These are phyloP conservation scores for Erythrolamprus reginae DNA, from an alignment of 2,113 vertebrate genomes.

Conservation along the genomic window DNA sequence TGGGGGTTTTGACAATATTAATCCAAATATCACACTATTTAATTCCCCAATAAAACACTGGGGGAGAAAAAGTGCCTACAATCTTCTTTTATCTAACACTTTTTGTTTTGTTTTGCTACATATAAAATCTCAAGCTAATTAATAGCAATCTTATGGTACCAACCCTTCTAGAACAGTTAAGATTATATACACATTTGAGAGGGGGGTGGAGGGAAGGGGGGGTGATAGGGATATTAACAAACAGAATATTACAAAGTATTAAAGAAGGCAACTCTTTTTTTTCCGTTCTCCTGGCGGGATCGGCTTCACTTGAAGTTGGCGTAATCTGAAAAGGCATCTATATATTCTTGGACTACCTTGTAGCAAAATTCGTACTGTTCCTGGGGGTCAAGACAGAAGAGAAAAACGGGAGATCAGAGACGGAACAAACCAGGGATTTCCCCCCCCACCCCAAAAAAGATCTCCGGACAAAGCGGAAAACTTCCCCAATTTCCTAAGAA, in stretches of 20 bases:
- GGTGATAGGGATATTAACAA: constrained; percentile 84
- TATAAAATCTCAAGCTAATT: constrained; percentile 90
- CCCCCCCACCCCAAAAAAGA: too few relatives aligned
- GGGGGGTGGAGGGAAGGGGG: constrained; percentile 37
- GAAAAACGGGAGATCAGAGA: background rate
- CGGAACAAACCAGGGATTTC: background rate
- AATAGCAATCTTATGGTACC: constrained; percentile 88
- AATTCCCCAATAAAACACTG: constrained; percentile 80
- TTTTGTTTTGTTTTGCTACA: constrained; percentile 85
- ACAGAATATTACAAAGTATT: constrained; percentile 99
- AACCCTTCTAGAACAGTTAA: constrained; percentile 86
- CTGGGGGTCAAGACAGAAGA: constrained; percentile 52
- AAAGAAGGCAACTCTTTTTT: constrained; percentile 87
- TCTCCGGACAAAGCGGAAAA: background rate
- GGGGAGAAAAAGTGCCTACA: constrained; percentile 70
- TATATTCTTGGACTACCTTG: constrained; percentile 99
- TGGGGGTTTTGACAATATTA: constrained; percentile 65
- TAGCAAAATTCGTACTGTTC: constrained; percentile 99
- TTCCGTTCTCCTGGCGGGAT: constrained; percentile 5
- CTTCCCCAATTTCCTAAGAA: background rate
- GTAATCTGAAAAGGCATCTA: constrained; percentile 99
- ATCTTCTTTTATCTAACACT: constrained; percentile 72
- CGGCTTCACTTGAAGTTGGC: constrained; percentile 93
- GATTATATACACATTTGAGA: constrained; percentile 86
- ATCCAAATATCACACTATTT: constrained; percentile 79